Evolutionary conservation across 35 echinoderm and acorn worm species (phyloP), one percentile per base, ranked within the genome.

Genomic region (Lytechinus pictus): DNA sequence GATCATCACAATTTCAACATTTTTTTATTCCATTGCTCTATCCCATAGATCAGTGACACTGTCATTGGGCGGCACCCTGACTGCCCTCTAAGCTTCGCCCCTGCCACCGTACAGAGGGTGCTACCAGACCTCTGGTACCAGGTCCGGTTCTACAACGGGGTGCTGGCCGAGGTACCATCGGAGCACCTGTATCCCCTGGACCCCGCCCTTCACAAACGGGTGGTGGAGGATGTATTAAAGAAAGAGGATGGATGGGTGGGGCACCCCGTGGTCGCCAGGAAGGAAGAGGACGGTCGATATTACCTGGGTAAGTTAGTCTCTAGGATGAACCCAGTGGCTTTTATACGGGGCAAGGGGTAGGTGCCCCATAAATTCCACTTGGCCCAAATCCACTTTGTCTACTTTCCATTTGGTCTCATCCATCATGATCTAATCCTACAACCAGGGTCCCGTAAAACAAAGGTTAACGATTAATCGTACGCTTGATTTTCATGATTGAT

Each of bases 81-180:
- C 16, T 97, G 95, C 61, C 95, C 98, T 4, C 95, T 54, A 87
- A 95, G 97, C 12, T 99, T 98, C 90, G 97, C 96, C 11, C 98
- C 98, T 53, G 98, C 95, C 55, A 95, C 91, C 33, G 87, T 99
- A 88, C 53, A 86, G n/a, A 93, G 95, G 12, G 28, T 92, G 27
- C 94, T 96, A 29, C 96, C 96, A 21, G 96, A 98, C 86, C 95
- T 98, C 9, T 99, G 98, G 98, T 97, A 95, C 92, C 96, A 99
- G 33, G 96, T 99, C 21, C 60, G 86, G 27, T 99, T 98, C 96
- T 99, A 99, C 91, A 96, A 99, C 86, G 97, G 96, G 10, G 94
- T 86, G 21, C 54, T 94, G 16, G 97, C 94, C 10, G 95, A 99
- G 54, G 96, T 97, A 21, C 98, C 98, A 4, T 96, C 96, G 60